A percentile compares a stretch with the other conserved stretches of the same genome.
Evolutionary conservation across 2,888 invertebrate genomes (phyloP).

Genomic region (Calameuta filiformis): DNA sequence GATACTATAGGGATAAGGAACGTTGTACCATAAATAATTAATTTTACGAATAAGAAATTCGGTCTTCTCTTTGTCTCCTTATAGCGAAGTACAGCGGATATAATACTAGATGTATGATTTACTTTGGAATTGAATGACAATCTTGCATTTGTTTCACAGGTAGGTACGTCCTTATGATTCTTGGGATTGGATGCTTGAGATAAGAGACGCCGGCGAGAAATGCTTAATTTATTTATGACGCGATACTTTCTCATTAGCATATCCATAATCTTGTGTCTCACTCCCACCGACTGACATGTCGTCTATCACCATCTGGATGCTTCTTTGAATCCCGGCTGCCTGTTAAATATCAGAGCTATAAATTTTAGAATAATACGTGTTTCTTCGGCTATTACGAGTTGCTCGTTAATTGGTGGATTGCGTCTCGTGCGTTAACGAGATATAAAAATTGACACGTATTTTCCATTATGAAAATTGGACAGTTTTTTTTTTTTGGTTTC

Average conservation of each 20-base stretch:
- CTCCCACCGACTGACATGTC: conserved; percentile 20
- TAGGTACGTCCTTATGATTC: conserved; percentile 8
- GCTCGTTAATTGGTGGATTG: not conserved
- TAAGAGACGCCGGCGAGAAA: conserved; percentile 25
- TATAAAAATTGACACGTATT: not conserved
- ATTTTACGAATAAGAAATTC: not conserved
- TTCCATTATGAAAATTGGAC: not conserved
- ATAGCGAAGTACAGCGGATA: not conserved
- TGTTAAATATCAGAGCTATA: not conserved
- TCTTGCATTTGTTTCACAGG: not conserved
- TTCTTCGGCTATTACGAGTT: not conserved
- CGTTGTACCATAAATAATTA: not conserved
- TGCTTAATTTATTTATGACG: conserved; percentile 33
- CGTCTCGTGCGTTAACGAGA: not conserved
- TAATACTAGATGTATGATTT: not conserved
- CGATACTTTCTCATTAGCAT: conserved; percentile 33
- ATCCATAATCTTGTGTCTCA: conserved; percentile 25
- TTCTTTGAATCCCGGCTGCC: not conserved
- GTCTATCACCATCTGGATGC: conserved; percentile 2
- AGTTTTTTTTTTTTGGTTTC: not conserved
- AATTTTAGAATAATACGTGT: not conserved
- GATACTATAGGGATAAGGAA: not conserved
- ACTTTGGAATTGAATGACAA: not conserved
- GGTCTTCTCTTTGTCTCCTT: not conserved
- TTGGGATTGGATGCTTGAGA: conserved; percentile 7